These are phyloP conservation scores for Masticophis lateralis DNA, from an alignment of 2,797 vertebrate genomes.

Conservation along the genomic window DNA sequence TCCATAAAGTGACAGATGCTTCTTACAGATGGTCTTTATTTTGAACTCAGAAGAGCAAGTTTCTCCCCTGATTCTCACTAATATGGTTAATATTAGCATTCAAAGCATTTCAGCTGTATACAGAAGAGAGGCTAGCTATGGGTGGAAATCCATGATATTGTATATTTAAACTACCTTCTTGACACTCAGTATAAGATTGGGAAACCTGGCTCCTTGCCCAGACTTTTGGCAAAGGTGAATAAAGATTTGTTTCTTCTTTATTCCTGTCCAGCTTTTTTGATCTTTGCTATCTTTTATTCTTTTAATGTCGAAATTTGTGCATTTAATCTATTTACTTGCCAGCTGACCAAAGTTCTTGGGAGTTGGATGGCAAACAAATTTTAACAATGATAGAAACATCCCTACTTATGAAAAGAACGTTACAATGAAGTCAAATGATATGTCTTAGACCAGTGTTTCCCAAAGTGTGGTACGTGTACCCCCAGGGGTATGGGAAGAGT, in stretches of 20 bases:
- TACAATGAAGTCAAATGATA: not conserved
- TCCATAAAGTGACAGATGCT: not conserved
- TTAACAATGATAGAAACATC: not conserved
- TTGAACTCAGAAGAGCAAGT: not conserved
- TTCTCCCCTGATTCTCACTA: not conserved
- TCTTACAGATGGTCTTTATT: not conserved
- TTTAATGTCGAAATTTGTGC: not conserved
- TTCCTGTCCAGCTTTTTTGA: not conserved
- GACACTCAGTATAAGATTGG: not conserved
- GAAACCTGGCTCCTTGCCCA: not conserved
- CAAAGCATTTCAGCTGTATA: not conserved
- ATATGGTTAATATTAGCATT: not conserved
- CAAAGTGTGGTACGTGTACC: too few species aligned
- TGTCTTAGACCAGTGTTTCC: not conserved
- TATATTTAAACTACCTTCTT: not conserved
- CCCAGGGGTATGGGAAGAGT: too few species aligned
- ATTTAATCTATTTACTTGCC: not conserved
- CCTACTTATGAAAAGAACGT: not conserved
- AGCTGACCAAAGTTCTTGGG: not conserved
- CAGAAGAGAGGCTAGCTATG: not conserved
- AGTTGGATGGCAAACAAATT: not conserved
- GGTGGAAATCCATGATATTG: not conserved
- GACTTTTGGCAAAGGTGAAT: not conserved
- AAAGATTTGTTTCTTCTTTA: not conserved
- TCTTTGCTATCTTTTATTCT: not conserved